phyloP scores from a whole-genome alignment of 2,797 vertebrate species.

The Mustela erminea region DNA sequence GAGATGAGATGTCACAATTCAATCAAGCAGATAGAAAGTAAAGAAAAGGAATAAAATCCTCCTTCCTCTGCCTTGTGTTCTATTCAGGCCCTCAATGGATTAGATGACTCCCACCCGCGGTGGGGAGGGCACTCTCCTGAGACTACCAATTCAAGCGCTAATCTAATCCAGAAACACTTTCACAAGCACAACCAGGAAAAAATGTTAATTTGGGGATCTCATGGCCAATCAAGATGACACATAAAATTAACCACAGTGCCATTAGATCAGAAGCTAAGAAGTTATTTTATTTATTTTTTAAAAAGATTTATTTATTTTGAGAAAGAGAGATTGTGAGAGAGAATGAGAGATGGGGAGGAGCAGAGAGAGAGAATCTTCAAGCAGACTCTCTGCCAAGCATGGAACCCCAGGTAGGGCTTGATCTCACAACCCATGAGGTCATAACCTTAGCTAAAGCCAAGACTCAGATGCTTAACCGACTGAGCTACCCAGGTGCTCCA shows the following conservation, averaged over 20 bases:
- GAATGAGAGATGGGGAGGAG: neutral
- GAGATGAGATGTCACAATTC: neutral
- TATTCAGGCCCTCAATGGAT: neutral
- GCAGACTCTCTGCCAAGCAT: neutral
- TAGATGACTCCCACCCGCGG: neutral
- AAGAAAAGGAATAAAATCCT: neutral
- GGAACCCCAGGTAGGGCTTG: neutral
- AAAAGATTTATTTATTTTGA: neutral
- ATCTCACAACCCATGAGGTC: neutral
- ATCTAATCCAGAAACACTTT: neutral
- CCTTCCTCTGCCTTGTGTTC: neutral
- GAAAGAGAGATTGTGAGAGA: neutral
- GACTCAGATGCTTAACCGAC: neutral
- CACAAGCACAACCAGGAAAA: neutral
- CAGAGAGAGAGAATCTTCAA: neutral
- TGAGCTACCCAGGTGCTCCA: neutral
- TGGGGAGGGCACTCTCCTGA: neutral
- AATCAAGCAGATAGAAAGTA: neutral
- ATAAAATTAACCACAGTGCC: neutral
- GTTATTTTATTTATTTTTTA: neutral
- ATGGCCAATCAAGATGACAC: neutral
- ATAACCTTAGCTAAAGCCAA: neutral
- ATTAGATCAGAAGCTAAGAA: neutral
- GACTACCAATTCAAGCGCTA: neutral
- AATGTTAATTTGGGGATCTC: neutral